A percentile compares a stretch with the other conserved stretches of the same genome.
These are phyloP conservation scores for Trichogramma evanescens DNA, from an alignment of 2,888 invertebrate genomes.

Conservation along the genomic window DNA sequence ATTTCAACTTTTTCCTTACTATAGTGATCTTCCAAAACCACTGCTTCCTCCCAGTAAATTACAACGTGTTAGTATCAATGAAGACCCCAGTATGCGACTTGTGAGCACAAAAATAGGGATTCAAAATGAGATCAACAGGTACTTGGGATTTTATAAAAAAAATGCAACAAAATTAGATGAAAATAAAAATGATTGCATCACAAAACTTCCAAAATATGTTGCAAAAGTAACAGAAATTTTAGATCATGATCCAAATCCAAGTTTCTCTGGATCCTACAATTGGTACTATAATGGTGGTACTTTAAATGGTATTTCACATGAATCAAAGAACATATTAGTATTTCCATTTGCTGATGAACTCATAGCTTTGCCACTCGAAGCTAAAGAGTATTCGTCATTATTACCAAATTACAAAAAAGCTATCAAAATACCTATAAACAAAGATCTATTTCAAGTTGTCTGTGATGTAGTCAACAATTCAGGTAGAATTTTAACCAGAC, in stretches of 20 bases:
- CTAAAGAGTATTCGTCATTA: constrained; percentile 30
- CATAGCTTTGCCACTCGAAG: constrained; percentile 32
- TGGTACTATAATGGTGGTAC: constrained; percentile 44
- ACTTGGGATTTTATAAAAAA: constrained; percentile 30
- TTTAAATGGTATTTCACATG: constrained; percentile 27
- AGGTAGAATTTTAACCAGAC: constrained; percentile 14
- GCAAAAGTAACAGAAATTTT: constrained; percentile 37
- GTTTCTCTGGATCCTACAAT: constrained; percentile 41
- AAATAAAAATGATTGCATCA: constrained; percentile 27
- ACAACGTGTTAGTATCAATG: constrained; percentile 21
- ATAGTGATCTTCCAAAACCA: constrained; percentile 40
- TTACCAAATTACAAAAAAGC: constrained; percentile 33
- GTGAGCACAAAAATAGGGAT: constrained; percentile 32
- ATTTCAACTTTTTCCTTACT: constrained; percentile 35
- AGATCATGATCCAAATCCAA: constrained; percentile 41
- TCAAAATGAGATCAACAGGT: constrained; percentile 30
- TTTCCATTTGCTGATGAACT: constrained; percentile 40
- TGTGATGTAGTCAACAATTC: constrained; percentile 10
- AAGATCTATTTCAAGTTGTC: constrained; percentile 30
- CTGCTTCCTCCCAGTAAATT: constrained; percentile 34
- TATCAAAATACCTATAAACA: constrained; percentile 30
- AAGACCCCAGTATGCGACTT: constrained; percentile 37
- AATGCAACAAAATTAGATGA: constrained; percentile 27
- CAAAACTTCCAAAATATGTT: constrained; percentile 32
- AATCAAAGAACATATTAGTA: constrained; percentile 31